Percentiles rank a stretch among this genome's conserved stretches.
These are phyloP conservation scores for Drosophila cognata DNA, from an alignment of 2,888 invertebrate species.

Conservation along the genomic window DNA sequence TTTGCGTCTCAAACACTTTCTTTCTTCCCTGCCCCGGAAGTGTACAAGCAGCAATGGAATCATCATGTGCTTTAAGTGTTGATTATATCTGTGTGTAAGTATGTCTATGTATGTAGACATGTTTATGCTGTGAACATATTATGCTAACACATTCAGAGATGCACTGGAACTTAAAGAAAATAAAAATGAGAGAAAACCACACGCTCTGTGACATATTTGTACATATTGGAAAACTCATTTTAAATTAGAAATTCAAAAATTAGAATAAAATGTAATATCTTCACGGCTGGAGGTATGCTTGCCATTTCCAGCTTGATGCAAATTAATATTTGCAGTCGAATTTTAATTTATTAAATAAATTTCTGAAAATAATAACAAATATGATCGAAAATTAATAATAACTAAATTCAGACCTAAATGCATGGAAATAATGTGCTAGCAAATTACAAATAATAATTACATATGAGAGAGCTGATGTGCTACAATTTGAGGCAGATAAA, in stretches of 20 bases:
- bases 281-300: too few species aligned
- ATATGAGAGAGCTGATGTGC: neutral
- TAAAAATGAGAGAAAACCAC: neutral
- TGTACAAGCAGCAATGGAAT: conserved; percentile 16
- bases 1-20: conserved; percentile 3
- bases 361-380: neutral
- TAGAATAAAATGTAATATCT: neutral
- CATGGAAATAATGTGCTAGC: neutral
- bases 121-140: conserved; percentile 26
- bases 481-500: neutral
- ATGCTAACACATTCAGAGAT: conserved; percentile 24
- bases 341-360: neutral
- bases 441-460: neutral
- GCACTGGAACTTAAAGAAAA: conserved; percentile 3
- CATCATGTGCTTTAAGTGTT: conserved; percentile 47
- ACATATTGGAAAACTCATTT: neutral
- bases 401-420: neutral
- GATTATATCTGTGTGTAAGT: conserved; percentile 28
- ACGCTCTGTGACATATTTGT: neutral
- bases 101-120: neutral
- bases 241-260: neutral
- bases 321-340: neutral
- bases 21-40: neutral
- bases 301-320: neutral
- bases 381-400: neutral